Conservation (phyloP, 2,113 vertebrate genomes). For the Psephotus haematonotus region DNA sequence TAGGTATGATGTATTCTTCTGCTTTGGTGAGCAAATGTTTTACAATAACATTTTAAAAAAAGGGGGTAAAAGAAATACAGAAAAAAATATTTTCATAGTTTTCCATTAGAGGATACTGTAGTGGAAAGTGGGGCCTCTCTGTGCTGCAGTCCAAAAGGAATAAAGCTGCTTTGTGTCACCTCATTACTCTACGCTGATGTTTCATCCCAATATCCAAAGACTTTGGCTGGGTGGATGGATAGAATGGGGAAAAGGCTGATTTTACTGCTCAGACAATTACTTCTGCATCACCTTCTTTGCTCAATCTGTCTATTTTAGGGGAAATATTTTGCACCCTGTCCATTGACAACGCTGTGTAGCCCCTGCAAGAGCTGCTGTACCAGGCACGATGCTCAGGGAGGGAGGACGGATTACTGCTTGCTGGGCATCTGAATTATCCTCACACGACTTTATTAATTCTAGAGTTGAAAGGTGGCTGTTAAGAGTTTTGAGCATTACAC, state of each 20-base stretch:
- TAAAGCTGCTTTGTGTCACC: constrained; percentile 67
- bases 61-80: neutral
- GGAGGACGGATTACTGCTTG: neutral
- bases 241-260: neutral
- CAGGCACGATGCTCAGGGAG: neutral
- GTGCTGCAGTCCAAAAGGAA: constrained; percentile 53
- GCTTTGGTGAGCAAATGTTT: neutral
- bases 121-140: constrained; percentile 56
- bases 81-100: constrained; percentile 30
- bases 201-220: neutral
- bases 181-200: constrained; percentile 55
- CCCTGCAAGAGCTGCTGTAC: neutral
- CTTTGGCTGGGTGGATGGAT: neutral
- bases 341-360: rapidly evolving
- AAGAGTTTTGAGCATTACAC: neutral
- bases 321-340: neutral
- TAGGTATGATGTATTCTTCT: neutral
- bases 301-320: neutral
- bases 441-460: neutral
- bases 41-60: neutral
- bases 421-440: neutral
- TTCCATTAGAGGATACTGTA: constrained; percentile 43
- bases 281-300: neutral
- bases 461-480: neutral
- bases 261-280: neutral